Conservation (phyloP, 1,140 invertebrate genomes). For the Psilanteris sp. region DNA sequence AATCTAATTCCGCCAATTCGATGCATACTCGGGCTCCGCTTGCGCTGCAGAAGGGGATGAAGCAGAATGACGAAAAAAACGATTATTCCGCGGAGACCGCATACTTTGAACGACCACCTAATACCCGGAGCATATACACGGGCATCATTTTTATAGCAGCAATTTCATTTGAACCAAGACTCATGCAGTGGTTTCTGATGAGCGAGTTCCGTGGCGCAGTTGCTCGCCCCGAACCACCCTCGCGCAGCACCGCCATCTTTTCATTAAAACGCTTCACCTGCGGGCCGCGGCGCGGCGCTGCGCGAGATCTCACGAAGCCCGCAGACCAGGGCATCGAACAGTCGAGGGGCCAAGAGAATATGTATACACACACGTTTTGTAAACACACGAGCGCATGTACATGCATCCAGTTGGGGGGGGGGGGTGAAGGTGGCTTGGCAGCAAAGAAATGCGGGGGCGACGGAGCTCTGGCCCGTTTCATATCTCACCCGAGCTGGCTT, state of each 20-base stretch:
- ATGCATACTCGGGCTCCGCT: too few species aligned
- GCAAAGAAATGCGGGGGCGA: conserved; percentile 22
- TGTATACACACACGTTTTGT: conserved; percentile 42
- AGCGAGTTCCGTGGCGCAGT: conserved; percentile 68
- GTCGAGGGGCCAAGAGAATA: conserved; percentile 31
- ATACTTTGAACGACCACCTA: conserved; percentile 63
- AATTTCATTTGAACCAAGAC: conserved; percentile 78
- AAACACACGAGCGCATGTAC: conserved; percentile 24
- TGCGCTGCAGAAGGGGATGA: not conserved
- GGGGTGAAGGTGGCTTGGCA: too few species aligned
- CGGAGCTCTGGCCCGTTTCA: conserved; percentile 74
- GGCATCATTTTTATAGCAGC: conserved; percentile 78
- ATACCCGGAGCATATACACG: conserved; percentile 74
- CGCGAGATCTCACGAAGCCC: conserved; percentile 32
- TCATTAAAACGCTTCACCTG: conserved; percentile 78
- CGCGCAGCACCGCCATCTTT: conserved; percentile 72
- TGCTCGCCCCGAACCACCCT: conserved; percentile 32
- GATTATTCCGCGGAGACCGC: conserved; percentile 41
- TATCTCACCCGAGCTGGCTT: conserved; percentile 71
- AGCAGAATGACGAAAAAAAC: conserved; percentile 4
- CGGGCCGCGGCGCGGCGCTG: conserved; percentile 70
- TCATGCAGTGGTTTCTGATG: conserved; percentile 79
- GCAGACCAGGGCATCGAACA: too few species aligned
- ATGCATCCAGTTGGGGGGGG: not conserved
- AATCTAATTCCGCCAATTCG: too few species aligned